A percentile compares a stretch with the other conserved stretches of the same genome.
These are phyloP conservation scores for Drosophila funebris DNA, from an alignment of 1,140 invertebrate species.

Conservation along the genomic window DNA sequence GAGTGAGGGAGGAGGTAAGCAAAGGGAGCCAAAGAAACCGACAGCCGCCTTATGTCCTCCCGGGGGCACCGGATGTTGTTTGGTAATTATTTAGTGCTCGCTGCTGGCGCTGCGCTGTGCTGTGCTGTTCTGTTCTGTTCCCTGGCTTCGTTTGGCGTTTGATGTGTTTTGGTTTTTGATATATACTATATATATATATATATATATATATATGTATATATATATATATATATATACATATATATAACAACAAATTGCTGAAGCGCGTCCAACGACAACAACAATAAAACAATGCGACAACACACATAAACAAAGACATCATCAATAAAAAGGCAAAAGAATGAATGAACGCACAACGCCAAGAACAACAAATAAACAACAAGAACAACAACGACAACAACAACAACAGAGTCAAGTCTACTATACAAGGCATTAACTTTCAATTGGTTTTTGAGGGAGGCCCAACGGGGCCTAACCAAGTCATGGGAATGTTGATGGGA, in stretches of 20 bases:
- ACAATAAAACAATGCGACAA: constrained; percentile 78
- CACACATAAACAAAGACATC: constrained; percentile 80
- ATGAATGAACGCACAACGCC: constrained; percentile 21
- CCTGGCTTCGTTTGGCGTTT: constrained; percentile 47
- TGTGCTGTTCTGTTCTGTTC: not conserved
- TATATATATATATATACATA: constrained; percentile 26
- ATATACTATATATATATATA: too few species aligned
- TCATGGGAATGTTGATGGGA: constrained; percentile 77
- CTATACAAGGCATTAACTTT: constrained; percentile 66
- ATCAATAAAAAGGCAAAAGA: constrained; percentile 72
- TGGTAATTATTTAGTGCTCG: constrained; percentile 76
- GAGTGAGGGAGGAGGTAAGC: not conserved
- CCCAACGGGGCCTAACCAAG: constrained; percentile 26
- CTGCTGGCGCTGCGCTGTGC: constrained; percentile 27
- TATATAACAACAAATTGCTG: constrained; percentile 74
- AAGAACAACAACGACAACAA: constrained; percentile 21
- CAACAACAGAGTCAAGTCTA: constrained; percentile 2
- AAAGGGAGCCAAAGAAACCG: too few species aligned
- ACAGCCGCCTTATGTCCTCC: constrained; percentile 57
- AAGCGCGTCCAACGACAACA: constrained; percentile 75
- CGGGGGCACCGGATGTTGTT: constrained; percentile 74
- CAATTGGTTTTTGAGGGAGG: constrained; percentile 58
- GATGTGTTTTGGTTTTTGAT: constrained; percentile 70
- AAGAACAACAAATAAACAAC: constrained; percentile 15
- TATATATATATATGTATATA: too few species aligned